Base-by-base conservation (phyloP, 2,797 vertebrate genomes). In the Peromyscus melanophrys region DNA sequence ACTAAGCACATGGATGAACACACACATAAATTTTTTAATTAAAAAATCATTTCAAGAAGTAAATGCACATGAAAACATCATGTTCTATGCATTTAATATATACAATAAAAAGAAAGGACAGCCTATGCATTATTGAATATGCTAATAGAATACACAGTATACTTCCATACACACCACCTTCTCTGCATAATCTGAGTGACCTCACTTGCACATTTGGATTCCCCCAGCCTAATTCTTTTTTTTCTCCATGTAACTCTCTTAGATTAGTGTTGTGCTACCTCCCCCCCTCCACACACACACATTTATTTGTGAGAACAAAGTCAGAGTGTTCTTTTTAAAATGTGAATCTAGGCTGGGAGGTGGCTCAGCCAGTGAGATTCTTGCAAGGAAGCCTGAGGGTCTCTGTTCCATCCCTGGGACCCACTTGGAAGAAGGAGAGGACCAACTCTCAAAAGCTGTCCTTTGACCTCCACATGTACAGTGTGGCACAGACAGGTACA, bases 311-410 rank as follows among this genome's bases (percentile, higher is more conserved):
- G 65, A 92, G 55, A 89, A 10, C 52, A 61, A 6, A 90, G 10
- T 86, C 82, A 61, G 93, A 81, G 43, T 13, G 7, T 76, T 92
- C 71, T 43, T 85, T 81, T 59, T 65, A 71, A 88, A 96, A 88
- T 86, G 40, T 69, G 85, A 92, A 95, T 80, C 37, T 11, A 49
- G 12, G 17, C 11, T 25, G 43, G 17, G 19, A 85, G 19, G 12
- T n/a, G 1, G 63, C 83, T 85, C 43, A 49, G 43, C 8, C 34
- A 16, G 34, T 71, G 55, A 37, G 7, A 25, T n/a, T 67, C 83
- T 46, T 65, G 16, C 9, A 34, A 29, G 4, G 46, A 85, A n/a
- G 17, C 31, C 43, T 49, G 6, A 55, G 29, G 31, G 71, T 7
- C 49, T 71, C 19, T n/a, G 19, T 69, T 52, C 11, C 11, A 16